These are phyloP conservation scores for Astreopora myriophthalma DNA, from an alignment of 64 coral and sea anemone species.

Conservation along the genomic window DNA sequence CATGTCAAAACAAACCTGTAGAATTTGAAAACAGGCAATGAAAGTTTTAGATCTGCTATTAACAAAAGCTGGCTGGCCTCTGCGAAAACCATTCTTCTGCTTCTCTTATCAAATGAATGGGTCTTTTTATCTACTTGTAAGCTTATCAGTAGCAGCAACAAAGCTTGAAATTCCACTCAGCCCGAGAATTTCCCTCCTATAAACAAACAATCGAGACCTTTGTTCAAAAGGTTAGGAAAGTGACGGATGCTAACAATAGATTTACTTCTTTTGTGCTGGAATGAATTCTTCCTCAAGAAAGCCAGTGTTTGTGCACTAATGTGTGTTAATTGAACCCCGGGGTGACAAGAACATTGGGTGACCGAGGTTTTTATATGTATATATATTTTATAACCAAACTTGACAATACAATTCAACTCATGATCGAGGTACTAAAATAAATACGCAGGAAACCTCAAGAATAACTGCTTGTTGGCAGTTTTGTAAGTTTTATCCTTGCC, in stretches of 20 bases:
- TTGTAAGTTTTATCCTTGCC: background rate
- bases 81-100: background rate
- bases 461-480: background rate
- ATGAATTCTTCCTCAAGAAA: conserved; percentile 2
- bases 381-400: conserved; percentile 22
- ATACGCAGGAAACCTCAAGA: background rate
- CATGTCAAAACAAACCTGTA: conserved; percentile 37
- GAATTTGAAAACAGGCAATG: background rate
- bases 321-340: conserved; percentile 42
- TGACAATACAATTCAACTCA: conserved; percentile 29
- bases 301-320: conserved; percentile 30
- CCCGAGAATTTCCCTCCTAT: conserved; percentile 9
- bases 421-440: conserved; percentile 21
- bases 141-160: conserved; percentile 16
- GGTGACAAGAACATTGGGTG: conserved; percentile 39
- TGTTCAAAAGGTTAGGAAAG: background rate
- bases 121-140: background rate
- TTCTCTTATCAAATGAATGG: background rate
- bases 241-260: conserved; percentile 22
- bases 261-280: conserved; percentile 30
- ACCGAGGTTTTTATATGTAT: conserved; percentile 20
- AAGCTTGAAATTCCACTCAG: conserved; percentile 34
- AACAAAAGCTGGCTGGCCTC: background rate
- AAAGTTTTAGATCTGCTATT: background rate
- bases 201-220: conserved; percentile 36